phyloP scores from a whole-genome alignment of 2,113 vertebrate species.

The Sterrhoptilus dennistouni region DNA sequence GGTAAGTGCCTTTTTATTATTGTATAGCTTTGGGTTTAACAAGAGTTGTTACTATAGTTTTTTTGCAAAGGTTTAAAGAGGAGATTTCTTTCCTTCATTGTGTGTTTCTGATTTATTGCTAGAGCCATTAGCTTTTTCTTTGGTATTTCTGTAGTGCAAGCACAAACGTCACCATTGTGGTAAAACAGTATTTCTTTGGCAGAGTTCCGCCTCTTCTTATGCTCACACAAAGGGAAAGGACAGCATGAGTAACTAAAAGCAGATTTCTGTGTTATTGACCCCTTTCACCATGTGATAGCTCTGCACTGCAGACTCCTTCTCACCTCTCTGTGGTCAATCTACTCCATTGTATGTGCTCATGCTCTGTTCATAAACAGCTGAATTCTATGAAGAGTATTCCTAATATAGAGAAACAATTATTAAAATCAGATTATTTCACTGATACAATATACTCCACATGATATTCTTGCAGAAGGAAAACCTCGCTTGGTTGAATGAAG shows the following conservation, averaged over 20 bases:
- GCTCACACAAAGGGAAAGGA: background rate
- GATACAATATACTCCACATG: background rate
- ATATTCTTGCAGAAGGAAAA: background rate
- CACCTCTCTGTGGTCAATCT: background rate
- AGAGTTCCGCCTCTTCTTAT: background rate
- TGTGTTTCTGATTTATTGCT: background rate
- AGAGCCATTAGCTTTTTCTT: background rate
- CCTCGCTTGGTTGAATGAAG: background rate
- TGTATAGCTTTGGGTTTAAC: background rate
- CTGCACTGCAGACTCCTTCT: background rate
- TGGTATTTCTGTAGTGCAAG: background rate
- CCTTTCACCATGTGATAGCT: background rate
- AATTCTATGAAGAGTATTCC: background rate
- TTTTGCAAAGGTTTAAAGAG: background rate
- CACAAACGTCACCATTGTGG: background rate
- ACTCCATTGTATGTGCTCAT: background rate
- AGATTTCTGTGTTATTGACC: background rate
- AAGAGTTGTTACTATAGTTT: background rate
- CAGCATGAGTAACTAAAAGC: background rate
- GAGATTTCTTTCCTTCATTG: background rate
- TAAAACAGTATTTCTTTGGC: background rate
- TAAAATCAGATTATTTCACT: background rate
- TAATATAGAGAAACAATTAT: background rate
- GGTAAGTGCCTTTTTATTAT: conserved; percentile 76
- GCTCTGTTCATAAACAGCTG: background rate